These are phyloP conservation scores for Hyposoter didymator DNA, from an alignment of 2,888 invertebrate genomes.

Conservation along the genomic window DNA sequence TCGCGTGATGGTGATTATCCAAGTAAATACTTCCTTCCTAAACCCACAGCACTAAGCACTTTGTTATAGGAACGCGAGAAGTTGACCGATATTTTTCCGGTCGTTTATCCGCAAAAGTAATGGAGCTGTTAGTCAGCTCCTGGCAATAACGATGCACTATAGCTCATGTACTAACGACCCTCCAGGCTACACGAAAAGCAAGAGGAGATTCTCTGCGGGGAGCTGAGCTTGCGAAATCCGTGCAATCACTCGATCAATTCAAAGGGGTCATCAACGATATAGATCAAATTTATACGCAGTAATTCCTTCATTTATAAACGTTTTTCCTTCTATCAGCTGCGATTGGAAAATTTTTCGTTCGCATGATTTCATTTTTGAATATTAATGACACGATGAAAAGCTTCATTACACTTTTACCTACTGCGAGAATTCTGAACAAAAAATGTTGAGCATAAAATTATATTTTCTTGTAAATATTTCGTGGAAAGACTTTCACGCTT, in stretches of 20 bases:
- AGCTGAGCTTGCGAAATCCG: conserved; percentile 62
- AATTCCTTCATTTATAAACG: conserved; percentile 10
- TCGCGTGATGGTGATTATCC: conserved; percentile 18
- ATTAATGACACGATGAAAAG: background rate
- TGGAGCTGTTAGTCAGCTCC: conserved; percentile 61
- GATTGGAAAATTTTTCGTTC: background rate
- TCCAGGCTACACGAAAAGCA: conserved; percentile 34
- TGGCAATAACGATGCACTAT: conserved; percentile 29
- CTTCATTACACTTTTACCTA: background rate
- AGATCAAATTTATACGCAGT: conserved; percentile 15
- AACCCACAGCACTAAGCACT: conserved; percentile 15
- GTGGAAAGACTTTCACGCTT: background rate
- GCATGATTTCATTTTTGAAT: background rate
- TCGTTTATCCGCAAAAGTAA: conserved; percentile 52
- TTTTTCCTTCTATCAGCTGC: background rate
- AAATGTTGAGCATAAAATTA: background rate
- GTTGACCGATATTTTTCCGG: conserved; percentile 38
- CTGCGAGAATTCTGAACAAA: background rate
- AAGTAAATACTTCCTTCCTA: conserved; percentile 15
- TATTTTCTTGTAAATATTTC: background rate
- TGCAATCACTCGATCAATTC: conserved; percentile 59
- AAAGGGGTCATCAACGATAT: conserved; percentile 34
- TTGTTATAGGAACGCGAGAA: conserved; percentile 38
- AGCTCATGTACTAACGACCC: conserved; percentile 60
- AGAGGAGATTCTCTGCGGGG: conserved; percentile 56